Evolutionary conservation across 1,140 invertebrate genomes (phyloP), one percentile per base, ranked within the genome.

Genomic region (Tetramorium parvispinum): DNA sequence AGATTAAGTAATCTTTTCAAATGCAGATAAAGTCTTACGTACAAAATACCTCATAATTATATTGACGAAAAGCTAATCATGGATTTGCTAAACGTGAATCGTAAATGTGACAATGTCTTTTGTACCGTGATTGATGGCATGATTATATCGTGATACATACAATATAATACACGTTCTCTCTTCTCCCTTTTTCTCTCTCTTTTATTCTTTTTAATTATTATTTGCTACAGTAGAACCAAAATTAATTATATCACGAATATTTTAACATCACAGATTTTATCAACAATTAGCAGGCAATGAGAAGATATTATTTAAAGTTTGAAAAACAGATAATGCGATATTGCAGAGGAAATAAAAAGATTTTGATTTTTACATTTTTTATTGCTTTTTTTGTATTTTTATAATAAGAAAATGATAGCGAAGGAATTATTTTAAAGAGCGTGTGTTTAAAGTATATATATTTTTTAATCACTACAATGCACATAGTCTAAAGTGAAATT

Each of bases 391-490:
- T 53, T 8, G 18, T 57, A 10, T 57, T 46, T 18, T 82, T n/a
- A 82, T 59, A 66, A 43, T 40, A 18, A 40, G 16, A 7, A 59
- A 68, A 81, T n/a, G n/a, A 57, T 71, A 13, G 8, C 37, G 46
- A n/a, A 66, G 46, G 18, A 24, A 66, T 66, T 53, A 66, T 7
- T 81, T 11, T 21, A 55, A 53, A 32, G 27, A 32, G 18, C 24
- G 24, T 27, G 10, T 40, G 16, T 21, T 21, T 37, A 16, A 24
- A 53, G 10, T 49, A 1, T 27, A 46, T 8, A 3, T 57, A 37
- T 57, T 43, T 61, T 8, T 55, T n/a, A 59, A 71, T 82, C 10
- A 53, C 21, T 40, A 53, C 18, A 21, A 13, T 66, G 43, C 49
- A 27, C 3, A 11, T 46, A 21, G 24, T 46, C 40, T 53, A 32